Evolutionary conservation across 2,113 vertebrate species (phyloP), one percentile per base, ranked within the genome.

Genomic region (Ciconia stormi): DNA sequence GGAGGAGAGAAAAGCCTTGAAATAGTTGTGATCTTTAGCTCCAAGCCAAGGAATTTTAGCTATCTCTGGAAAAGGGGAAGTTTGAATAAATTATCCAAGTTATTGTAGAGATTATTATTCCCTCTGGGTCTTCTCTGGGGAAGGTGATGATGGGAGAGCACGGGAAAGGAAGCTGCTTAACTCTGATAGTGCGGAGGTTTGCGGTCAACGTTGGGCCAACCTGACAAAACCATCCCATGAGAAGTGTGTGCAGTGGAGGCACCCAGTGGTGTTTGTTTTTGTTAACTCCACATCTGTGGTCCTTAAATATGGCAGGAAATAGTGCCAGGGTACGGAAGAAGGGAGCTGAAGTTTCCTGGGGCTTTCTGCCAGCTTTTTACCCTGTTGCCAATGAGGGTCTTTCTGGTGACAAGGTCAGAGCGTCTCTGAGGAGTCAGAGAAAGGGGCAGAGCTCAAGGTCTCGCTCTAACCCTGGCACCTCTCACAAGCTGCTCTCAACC

Each of bases 161-260:
- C 3, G 3, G n/a, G 72, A 44, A 58, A 66, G 72, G 50, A 74
- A 95, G 26, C 9, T n/a, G 13, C 16, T 81, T 12, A 34, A 55
- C 3, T 50, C 50, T 44, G 34, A 42, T 15, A 44, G 44, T 82
- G 56, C 0, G 3, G 52, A 79, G 36, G 26, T 10, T 79, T 76
- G 30, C 0, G 2, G 18, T 30, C 52, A 52, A 0, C 0, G 0
- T 9, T 69, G 61, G 42, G 36, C 58, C 19, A 36, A 6, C 16
- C 1, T 49, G 21, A 71, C 18, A 82, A 73, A 92, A 61, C 1
- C 2, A 2, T 72, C 16, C 61, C 25, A 7, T 2, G n/a, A 53
- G 50, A 72, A 91, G 2, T 3, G 27, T 8, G 65, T 36, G 32
- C 7, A 9, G n/a, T 3, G 36, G 30, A 90, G 78, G 27, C 29